Evolutionary conservation across 2,888 invertebrate genomes (phyloP).

Genomic region (Epistrophella euchroma): DNA sequence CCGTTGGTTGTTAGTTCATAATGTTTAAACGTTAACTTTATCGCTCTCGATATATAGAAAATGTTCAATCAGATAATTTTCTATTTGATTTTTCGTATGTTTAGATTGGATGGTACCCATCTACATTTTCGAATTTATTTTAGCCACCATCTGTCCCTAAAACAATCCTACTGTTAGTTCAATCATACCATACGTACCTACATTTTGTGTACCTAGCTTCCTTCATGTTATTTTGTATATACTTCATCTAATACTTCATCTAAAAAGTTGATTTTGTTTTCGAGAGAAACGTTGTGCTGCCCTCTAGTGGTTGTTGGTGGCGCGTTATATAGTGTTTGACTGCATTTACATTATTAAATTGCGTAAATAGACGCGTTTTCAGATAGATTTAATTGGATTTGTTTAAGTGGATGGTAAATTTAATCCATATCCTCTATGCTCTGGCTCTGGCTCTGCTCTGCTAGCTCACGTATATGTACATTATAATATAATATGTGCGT

Average conservation of each 20-base stretch:
- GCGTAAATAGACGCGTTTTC: constrained; percentile 64
- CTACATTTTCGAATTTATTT: constrained; percentile 55
- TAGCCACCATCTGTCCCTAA: background rate
- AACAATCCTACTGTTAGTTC: constrained; percentile 25
- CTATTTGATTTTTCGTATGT: constrained; percentile 69
- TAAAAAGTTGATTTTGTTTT: constrained; percentile 39
- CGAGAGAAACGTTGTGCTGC: constrained; percentile 34
- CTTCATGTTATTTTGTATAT: background rate
- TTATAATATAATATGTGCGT: background rate
- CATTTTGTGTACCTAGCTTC: background rate
- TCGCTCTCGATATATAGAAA: constrained; percentile 42
- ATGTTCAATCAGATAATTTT: constrained; percentile 71
- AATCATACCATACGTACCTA: background rate
- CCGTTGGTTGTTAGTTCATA: background rate
- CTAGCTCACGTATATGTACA: background rate
- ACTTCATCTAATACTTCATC: no score
- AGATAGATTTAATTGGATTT: constrained; percentile 72
- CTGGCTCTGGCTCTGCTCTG: background rate
- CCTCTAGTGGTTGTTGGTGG: constrained; percentile 6
- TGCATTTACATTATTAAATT: constrained; percentile 73
- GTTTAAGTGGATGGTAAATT: constrained; percentile 69
- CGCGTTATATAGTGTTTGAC: constrained; percentile 46
- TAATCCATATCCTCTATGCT: constrained; percentile 46
- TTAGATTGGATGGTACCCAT: constrained; percentile 47
- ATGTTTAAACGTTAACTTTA: constrained; percentile 25